A percentile compares a stretch with the other conserved stretches of the same genome.
Conservation (phyloP, 1,140 invertebrate species). For the Archivesica marissinica region DNA sequence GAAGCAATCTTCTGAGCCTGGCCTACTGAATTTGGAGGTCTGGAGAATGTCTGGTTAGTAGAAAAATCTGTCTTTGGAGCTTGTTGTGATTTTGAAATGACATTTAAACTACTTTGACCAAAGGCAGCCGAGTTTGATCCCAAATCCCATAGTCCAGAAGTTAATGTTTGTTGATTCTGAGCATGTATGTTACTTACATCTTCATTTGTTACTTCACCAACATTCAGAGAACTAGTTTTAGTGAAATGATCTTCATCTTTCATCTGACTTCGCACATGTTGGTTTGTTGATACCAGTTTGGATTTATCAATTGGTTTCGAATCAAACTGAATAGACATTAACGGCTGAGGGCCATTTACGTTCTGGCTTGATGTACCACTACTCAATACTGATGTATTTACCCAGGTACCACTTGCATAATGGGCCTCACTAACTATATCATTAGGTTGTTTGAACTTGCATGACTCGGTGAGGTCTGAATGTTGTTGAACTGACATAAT, state of each 20-base stretch:
- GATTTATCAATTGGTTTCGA: neutral
- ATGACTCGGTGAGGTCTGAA: too few relatives aligned
- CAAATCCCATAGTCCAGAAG: neutral
- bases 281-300: neutral
- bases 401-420: too few relatives aligned
- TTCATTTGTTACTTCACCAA: neutral
- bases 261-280: neutral
- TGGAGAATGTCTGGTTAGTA: neutral
- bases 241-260: neutral
- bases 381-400: too few relatives aligned
- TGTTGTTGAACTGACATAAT: neutral
- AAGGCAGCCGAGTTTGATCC: neutral
- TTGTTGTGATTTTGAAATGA: neutral
- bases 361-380: neutral
- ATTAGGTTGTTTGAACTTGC: too few relatives aligned
- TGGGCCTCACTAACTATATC: too few relatives aligned
- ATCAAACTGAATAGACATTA: conserved; percentile 23
- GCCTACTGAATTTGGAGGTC: neutral
- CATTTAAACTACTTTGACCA: neutral
- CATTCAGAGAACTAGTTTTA: neutral
- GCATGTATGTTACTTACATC: neutral
- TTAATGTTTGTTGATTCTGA: neutral
- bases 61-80: neutral
- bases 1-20: neutral
- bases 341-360: neutral